Evolutionary conservation across 2,888 invertebrate species (phyloP).

Genomic region (Teinopalpus imperialis): DNA sequence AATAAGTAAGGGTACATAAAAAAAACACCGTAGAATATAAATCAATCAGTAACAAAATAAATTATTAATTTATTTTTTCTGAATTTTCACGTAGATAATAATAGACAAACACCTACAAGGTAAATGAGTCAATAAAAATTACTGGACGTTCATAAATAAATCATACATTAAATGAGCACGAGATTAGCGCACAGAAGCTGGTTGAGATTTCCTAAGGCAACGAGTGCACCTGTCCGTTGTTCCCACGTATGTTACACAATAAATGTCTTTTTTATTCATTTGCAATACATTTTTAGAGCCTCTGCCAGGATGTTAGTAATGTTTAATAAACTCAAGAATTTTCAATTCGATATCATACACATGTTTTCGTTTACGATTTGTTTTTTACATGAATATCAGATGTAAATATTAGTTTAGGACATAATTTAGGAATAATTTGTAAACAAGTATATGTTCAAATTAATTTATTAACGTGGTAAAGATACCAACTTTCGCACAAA

Average conservation of each 20-base stretch:
- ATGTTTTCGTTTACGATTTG: no score
- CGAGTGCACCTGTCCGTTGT: slow-evolving; percentile 62
- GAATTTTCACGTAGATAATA: no score
- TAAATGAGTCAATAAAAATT: slow-evolving; percentile 16
- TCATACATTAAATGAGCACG: slow-evolving; percentile 27
- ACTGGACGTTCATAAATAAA: slow-evolving; percentile 18
- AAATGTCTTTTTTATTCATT: slow-evolving; percentile 67
- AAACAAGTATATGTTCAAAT: no score
- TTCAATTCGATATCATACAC: slow-evolving; percentile 1
- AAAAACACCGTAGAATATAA: no score
- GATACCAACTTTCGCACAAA: no score
- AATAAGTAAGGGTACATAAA: no score
- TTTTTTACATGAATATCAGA: no score
- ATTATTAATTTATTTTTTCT: slow-evolving; percentile 19
- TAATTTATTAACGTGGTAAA: no score
- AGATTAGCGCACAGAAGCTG: slow-evolving; percentile 52
- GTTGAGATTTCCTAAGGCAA: slow-evolving; percentile 62
- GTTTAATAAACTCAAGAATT: slow-evolving; percentile 29
- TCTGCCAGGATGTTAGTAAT: slow-evolving; percentile 54
- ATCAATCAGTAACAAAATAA: slow-evolving; percentile 15
- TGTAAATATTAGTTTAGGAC: no score
- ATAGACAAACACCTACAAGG: slow-evolving; percentile 24
- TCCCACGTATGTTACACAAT: slow-evolving; percentile 70
- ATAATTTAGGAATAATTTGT: no score
- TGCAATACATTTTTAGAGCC: slow-evolving; percentile 58